Evolutionary conservation across 1,140 invertebrate species (phyloP).

Genomic region (Pararge aegeria): DNA sequence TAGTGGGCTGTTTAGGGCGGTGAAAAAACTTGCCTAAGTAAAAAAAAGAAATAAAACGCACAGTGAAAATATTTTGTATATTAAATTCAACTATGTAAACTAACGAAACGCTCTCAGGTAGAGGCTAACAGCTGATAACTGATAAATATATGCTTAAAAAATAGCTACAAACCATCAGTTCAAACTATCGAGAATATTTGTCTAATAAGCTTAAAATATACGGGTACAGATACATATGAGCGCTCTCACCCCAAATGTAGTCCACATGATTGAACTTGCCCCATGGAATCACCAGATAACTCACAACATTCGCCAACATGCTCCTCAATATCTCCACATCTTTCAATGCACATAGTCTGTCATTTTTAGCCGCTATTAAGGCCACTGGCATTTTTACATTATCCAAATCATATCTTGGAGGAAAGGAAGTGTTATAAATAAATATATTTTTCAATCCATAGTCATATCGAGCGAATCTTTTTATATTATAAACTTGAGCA

Average conservation of each 20-base stretch:
- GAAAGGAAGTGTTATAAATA: slow-evolving; percentile 69
- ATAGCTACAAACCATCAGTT: too few species aligned
- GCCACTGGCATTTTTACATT: slow-evolving; percentile 79
- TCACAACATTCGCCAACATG: slow-evolving; percentile 66
- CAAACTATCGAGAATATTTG: background rate
- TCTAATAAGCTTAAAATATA: background rate
- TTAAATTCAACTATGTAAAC: too few species aligned
- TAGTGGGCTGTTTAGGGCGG: too few species aligned
- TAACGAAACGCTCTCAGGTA: too few species aligned
- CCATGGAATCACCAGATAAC: slow-evolving; percentile 22
- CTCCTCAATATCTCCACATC: slow-evolving; percentile 76
- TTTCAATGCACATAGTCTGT: slow-evolving; percentile 76
- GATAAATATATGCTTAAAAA: too few species aligned
- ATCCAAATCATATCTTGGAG: slow-evolving; percentile 79
- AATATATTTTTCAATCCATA: slow-evolving; percentile 75
- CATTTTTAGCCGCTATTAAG: slow-evolving; percentile 81
- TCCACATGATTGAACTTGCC: slow-evolving; percentile 38
- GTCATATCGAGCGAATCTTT: slow-evolving; percentile 65
- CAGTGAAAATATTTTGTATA: too few species aligned
- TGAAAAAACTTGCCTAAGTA: too few species aligned
- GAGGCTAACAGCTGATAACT: too few species aligned
- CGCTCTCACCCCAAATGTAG: slow-evolving; percentile 33
- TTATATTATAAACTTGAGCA: slow-evolving; percentile 74
- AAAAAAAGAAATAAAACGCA: too few species aligned
- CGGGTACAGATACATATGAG: slow-evolving; percentile 25